Base-by-base conservation (phyloP, 2,797 vertebrate species). In the Sternotherus odoratus region DNA sequence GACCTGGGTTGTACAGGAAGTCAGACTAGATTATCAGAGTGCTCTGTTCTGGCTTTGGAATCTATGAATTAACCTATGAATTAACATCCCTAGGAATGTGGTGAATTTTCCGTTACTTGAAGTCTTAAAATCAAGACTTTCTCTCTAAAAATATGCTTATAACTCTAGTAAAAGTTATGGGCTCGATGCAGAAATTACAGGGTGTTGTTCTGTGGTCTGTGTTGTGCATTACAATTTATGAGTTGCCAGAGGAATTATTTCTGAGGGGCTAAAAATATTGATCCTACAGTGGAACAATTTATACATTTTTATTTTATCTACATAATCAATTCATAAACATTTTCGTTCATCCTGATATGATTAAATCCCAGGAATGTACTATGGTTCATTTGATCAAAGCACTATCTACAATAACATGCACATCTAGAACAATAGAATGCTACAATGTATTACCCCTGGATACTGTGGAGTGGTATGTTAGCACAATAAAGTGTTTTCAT, bases 351-450 rank as follows among this genome's bases (percentile, higher is more conserved):
- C 49, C 7, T 85, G 87, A 81, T 82, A 15, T 92, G 66, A 92
- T 79, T 81, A 91, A 92, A 87, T 95, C 51, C 51, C 89, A 85
- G 60, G 30, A 92, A 88, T 86, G 39, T 89, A 83, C 33, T 88
- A 43, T 83, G 63, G 51, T 89, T 96, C 53, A 57, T 95, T 93
- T 95, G 85, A 87, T 88, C 2, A 4, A 92, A 86, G 12, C 53
- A n/a, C 8, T 93, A 13, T 56, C 11, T 85, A 83, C 75, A 86
- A 1, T 96, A n/a, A 85, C 89, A 23, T 72, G 63, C 83, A 92
- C 83, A 92, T 96, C 24, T 69, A 88, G 92, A 96, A 90, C 86
- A 84, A 87, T 95, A 91, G 24, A 53, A 56, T 80, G 78, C 49
- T 90, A 50, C 4, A 78, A 79, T 75, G 3, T 84, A 54, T 91